A percentile compares a stretch with the other conserved stretches of the same genome.
phyloP scores from a whole-genome alignment of 2,797 vertebrate species.

The Otolemur crassicaudatus region DNA sequence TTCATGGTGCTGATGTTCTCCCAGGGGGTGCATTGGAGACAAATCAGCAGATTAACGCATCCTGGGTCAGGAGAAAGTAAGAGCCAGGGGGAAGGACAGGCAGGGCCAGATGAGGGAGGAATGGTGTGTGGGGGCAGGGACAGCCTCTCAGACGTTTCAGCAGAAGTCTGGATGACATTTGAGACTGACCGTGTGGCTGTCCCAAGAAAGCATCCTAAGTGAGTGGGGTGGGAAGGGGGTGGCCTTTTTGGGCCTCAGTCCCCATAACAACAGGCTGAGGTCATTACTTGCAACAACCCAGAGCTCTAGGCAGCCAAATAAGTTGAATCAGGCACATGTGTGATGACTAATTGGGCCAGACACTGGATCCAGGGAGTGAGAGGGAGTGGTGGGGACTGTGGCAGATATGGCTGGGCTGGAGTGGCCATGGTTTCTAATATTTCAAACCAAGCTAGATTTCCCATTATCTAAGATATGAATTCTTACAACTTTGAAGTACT shows the following conservation, averaged over 20 bases:
- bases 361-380: rapidly evolving
- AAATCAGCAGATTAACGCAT: neutral
- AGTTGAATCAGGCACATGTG: rapidly evolving
- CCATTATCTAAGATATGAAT: neutral
- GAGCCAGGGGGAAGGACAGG: neutral
- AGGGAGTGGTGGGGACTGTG: neutral
- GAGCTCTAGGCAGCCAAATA: neutral
- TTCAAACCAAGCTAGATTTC: neutral
- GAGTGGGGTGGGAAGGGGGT: rapidly evolving
- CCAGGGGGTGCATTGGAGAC: neutral
- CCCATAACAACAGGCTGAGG: neutral
- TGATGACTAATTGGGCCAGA: rapidly evolving
- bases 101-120: rapidly evolving
- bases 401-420: rapidly evolving
- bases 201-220: neutral
- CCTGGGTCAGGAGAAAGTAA: neutral
- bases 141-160: neutral
- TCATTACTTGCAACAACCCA: neutral
- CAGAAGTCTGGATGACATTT: neutral
- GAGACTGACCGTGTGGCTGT: rapidly evolving
- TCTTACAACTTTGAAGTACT: neutral
- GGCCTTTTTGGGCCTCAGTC: neutral
- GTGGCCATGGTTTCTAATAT: neutral
- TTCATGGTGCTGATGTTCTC: neutral
- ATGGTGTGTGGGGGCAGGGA: rapidly evolving